Base-by-base conservation (phyloP, 2,888 invertebrate genomes). In the Plagodis pulveraria region DNA sequence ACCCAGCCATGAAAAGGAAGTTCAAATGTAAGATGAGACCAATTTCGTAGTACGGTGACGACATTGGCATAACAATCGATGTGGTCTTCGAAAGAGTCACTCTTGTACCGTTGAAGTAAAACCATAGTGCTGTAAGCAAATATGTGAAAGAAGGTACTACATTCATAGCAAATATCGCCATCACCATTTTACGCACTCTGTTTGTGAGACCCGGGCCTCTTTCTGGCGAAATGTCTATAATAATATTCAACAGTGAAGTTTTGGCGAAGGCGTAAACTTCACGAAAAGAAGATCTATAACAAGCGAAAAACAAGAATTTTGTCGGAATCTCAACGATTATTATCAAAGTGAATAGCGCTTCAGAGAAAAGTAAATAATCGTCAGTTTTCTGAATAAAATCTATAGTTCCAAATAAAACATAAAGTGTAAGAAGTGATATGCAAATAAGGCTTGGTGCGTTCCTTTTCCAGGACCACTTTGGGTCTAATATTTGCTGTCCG, bases 401-500 rank as follows among this genome's bases (percentile, higher is more conserved):
- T 5, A 79, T 40, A 0, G 88, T 89, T 2, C 89, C 89, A 5
- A 83, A 54, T 44, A 78, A 62, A 0, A 85, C 80, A 53, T 90
- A 89, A 42, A 76, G 61, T 0, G 77, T 56, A 5, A 88, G 62
- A n/a, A 62, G 11, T 0, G 73, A 40, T 47, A 65, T 71, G 1
- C 78, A 55, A 8, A 83, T 34, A 51, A 84, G 79, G 56, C 80
- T 72, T 0, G 70, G 34, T 12, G 56, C 68, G 62, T 70, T 77
- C 42, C 65, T 77, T 59, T 62, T 78, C 78, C 79, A 84, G 11
- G 73, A 74, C 89, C 89, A 89, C 36, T 75, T 68, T 0, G 86
- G 81, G 50, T 87, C 74, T 6, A 89, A 68, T 35, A 88, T 71
- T 63, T 88, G 86, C 42, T 83, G 81, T 0, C 86, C 87, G 10